Percentiles rank a stretch among this genome's conserved stretches.
Conservation (phyloP, 2,797 vertebrate genomes). For the Chelon labrosus region DNA sequence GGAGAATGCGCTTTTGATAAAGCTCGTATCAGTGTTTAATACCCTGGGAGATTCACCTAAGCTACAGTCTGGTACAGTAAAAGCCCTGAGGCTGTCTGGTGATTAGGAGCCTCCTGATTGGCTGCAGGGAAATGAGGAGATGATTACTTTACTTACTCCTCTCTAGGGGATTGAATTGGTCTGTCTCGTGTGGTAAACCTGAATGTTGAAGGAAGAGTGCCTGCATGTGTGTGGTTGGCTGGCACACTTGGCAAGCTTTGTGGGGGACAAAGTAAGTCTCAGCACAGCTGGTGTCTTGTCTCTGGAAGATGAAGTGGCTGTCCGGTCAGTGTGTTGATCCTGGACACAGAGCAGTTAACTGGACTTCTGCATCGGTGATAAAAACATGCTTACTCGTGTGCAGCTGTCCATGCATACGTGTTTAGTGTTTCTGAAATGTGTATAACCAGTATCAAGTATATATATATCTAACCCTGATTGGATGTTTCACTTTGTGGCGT, state of each 20-base stretch:
- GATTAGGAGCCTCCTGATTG: slow-evolving; percentile 53
- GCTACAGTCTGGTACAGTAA: slow-evolving; percentile 51
- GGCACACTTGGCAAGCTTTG: slow-evolving; percentile 26
- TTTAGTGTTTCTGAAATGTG: not conserved
- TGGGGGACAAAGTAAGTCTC: not conserved
- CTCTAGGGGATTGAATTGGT: slow-evolving; percentile 27
- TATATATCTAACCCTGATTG: not conserved
- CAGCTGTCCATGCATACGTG: not conserved
- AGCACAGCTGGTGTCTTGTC: not conserved
- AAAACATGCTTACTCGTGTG: too few species aligned
- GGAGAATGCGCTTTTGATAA: slow-evolving; percentile 30
- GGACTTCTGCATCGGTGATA: not conserved
- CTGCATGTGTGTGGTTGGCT: slow-evolving; percentile 22
- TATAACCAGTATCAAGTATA: slow-evolving; percentile 10
- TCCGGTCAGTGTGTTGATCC: slow-evolving; percentile 25
- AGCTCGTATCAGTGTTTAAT: slow-evolving; percentile 54
- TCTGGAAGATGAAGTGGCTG: slow-evolving; percentile 1
- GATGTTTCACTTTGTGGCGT: not conserved
- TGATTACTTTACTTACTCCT: slow-evolving; percentile 48
- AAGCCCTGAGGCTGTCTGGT: slow-evolving; percentile 26
- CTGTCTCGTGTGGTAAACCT: slow-evolving; percentile 9
- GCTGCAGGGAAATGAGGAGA: slow-evolving; percentile 50
- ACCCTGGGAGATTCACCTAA: slow-evolving; percentile 54
- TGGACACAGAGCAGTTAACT: slow-evolving; percentile 5
- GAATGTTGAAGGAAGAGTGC: not conserved